phyloP scores from a whole-genome alignment of 23 tunicate species.

The Trididemnum nubilum region DNA sequence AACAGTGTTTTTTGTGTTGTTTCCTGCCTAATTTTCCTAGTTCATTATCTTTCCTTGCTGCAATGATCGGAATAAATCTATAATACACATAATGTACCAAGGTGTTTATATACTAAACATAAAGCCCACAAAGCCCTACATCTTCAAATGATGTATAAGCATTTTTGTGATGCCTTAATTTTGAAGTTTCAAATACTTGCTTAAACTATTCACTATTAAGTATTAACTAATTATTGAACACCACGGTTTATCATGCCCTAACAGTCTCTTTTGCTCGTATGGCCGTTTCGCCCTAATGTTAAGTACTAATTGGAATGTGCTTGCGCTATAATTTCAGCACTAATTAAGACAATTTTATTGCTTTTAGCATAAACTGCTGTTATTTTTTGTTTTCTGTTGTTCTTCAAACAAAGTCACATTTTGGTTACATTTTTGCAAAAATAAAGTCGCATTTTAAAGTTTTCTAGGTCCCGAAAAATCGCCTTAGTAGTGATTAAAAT shows the following conservation, averaged over 20 bases:
- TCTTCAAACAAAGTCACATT: not conserved
- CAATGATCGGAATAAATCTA: not conserved
- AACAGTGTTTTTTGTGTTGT: not conserved
- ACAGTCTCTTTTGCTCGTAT: too few species aligned
- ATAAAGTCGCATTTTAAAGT: not conserved
- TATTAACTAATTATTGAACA: too few species aligned
- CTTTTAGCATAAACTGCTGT: not conserved
- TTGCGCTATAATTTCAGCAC: not conserved
- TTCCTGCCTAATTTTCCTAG: not conserved
- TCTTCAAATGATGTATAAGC: not conserved
- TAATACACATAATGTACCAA: not conserved
- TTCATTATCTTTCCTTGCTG: not conserved
- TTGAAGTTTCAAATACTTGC: not conserved
- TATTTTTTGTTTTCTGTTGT: not conserved
- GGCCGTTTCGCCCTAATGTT: too few species aligned
- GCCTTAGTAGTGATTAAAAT: too few species aligned
- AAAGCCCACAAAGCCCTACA: not conserved
- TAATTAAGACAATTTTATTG: not conserved
- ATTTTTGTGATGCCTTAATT: not conserved
- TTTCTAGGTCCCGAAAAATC: not conserved
- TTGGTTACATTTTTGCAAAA: not conserved
- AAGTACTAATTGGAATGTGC: not conserved
- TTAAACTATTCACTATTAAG: not conserved
- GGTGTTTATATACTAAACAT: not conserved
- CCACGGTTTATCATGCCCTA: too few species aligned